Evolutionary conservation across 2,113 vertebrate species (phyloP).

Genomic region (Oryzias javanicus): DNA sequence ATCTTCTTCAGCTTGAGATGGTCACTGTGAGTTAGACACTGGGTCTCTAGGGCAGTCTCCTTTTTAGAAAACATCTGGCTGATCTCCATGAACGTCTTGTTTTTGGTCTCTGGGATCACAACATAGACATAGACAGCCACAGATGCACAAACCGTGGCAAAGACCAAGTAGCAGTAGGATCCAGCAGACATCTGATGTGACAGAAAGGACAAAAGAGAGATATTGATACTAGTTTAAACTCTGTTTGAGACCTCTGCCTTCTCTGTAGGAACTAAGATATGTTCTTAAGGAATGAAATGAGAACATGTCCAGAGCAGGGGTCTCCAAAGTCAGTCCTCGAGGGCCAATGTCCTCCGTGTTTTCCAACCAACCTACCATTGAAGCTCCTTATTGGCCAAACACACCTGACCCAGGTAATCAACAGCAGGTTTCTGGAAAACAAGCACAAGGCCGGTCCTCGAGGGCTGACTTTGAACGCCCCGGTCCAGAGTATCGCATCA

Average conservation of each 20-base stretch:
- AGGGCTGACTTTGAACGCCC: too few relatives aligned
- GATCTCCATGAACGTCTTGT: constrained; percentile 92
- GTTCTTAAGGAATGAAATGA: too few relatives aligned
- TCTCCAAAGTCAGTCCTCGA: too few relatives aligned
- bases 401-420: too few relatives aligned
- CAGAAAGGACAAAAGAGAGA: not conserved
- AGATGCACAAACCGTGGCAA: constrained; percentile 78
- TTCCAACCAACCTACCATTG: too few relatives aligned
- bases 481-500: too few relatives aligned
- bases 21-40: constrained; percentile 53
- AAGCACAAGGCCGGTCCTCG: too few relatives aligned
- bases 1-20: constrained; percentile 78
- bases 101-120: constrained; percentile 87
- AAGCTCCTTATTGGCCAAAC: too few relatives aligned
- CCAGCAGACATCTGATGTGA: constrained; percentile 80
- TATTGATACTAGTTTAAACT: not conserved
- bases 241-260: not conserved
- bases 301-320: too few relatives aligned
- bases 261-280: too few relatives aligned
- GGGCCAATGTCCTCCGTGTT: too few relatives aligned
- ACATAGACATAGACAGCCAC: constrained; percentile 82
- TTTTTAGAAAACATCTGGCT: constrained; percentile 82
- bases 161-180: constrained; percentile 87
- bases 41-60: constrained; percentile 50
- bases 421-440: too few relatives aligned